Evolutionary conservation across 1,140 invertebrate genomes (phyloP).

Genomic region (Mactra quadrangularis): DNA sequence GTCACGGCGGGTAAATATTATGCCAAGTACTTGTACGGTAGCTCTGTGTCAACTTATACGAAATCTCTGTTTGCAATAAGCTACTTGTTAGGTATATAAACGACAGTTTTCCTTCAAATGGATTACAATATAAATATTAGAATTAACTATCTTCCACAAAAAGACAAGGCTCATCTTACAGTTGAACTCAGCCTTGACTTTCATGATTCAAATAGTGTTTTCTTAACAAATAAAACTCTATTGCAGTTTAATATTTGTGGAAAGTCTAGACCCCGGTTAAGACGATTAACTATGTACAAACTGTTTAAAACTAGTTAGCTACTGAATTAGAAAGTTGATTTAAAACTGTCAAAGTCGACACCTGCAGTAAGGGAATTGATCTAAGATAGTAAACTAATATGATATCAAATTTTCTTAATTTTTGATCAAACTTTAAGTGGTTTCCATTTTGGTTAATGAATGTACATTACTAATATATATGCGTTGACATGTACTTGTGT

Average conservation of each 20-base stretch:
- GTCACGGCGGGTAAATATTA: slow-evolving; percentile 57
- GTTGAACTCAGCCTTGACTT: slow-evolving; percentile 36
- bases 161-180: slow-evolving; percentile 15
- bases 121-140: slow-evolving; percentile 8
- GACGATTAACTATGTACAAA: no score
- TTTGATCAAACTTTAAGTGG: no score
- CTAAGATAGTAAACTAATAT: no score
- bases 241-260: slow-evolving; percentile 26
- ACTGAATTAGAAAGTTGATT: no score
- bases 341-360: no score
- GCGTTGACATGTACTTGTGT: no score
- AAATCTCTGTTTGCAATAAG: slow-evolving; percentile 22
- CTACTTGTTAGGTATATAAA: slow-evolving; percentile 19
- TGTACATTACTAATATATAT: no score
- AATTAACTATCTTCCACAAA: slow-evolving; percentile 3
- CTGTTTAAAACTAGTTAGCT: no score
- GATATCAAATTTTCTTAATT: no score
- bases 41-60: slow-evolving; percentile 46
- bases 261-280: slow-evolving; percentile 9
- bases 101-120: slow-evolving; percentile 12
- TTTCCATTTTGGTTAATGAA: no score
- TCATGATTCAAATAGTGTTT: slow-evolving; percentile 35
- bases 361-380: no score
- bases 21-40: slow-evolving; percentile 35
- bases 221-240: slow-evolving; percentile 36